phyloP scores from a whole-genome alignment of 1,140 invertebrate species.

The Saccostrea cuccullata region DNA sequence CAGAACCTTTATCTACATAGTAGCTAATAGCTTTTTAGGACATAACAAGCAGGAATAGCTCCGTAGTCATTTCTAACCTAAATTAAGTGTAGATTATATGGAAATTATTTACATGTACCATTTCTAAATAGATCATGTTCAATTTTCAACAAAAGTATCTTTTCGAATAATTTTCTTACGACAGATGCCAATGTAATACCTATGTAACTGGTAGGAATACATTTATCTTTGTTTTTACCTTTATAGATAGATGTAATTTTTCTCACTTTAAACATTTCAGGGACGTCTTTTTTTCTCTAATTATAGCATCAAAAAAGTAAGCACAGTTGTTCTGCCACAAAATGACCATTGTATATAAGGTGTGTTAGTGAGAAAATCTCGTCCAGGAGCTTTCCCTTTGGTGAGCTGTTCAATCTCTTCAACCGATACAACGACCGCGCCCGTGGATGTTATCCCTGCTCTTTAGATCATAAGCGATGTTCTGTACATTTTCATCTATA shows the following conservation, averaged over 20 bases:
- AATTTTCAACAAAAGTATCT: too few relatives aligned
- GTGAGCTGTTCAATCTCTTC: not conserved
- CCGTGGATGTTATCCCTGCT: not conserved
- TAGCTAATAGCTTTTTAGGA: too few relatives aligned
- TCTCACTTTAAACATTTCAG: too few relatives aligned
- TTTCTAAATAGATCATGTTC: too few relatives aligned
- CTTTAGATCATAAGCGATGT: too few relatives aligned
- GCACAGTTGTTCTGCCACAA: not conserved
- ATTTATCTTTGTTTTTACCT: not conserved
- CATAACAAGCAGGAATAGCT: too few relatives aligned
- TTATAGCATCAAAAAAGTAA: not conserved
- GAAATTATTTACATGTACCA: too few relatives aligned
- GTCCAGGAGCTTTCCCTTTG: not conserved
- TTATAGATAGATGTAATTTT: not conserved
- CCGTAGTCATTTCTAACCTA: too few relatives aligned
- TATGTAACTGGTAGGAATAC: not conserved
- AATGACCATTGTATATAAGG: not conserved
- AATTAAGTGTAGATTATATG: too few relatives aligned
- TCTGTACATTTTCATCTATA: too few relatives aligned
- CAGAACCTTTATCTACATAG: too few relatives aligned
- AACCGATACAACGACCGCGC: not conserved
- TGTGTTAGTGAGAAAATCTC: not conserved
- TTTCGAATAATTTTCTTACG: not conserved
- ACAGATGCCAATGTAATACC: not conserved
- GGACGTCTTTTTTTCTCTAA: too few relatives aligned